A percentile compares a stretch with the other conserved stretches of the same genome.
Evolutionary conservation across 2,888 invertebrate genomes (phyloP).

Genomic region (Coelopa pilipes): DNA sequence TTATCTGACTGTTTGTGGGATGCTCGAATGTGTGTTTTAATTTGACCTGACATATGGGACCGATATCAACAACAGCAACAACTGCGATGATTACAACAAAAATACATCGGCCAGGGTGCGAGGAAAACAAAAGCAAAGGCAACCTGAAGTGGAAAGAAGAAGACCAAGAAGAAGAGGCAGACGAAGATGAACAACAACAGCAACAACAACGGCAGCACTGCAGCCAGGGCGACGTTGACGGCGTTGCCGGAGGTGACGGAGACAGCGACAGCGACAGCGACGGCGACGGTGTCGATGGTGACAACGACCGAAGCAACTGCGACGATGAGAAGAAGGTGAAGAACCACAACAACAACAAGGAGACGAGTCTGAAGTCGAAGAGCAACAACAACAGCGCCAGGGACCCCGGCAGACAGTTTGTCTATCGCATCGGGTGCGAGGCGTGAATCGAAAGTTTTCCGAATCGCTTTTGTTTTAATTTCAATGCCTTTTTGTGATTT

Average conservation of each 20-base stretch:
- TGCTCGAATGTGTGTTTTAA: slow-evolving; percentile 38
- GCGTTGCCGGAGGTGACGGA: background rate
- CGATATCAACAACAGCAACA: slow-evolving; percentile 10
- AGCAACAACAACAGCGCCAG: too few species aligned
- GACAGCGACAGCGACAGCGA: background rate
- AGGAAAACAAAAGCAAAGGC: too few species aligned
- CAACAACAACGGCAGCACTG: too few species aligned
- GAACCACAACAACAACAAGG: too few species aligned
- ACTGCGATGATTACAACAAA: background rate
- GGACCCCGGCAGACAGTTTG: slow-evolving; percentile 27
- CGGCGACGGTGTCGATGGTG: slow-evolving; percentile 10
- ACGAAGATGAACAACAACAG: background rate
- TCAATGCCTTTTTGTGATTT: too few species aligned
- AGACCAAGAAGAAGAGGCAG: background rate
- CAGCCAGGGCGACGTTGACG: background rate
- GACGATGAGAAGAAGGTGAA: too few species aligned
- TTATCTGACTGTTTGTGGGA: slow-evolving; percentile 34
- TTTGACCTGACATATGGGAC: slow-evolving; percentile 36
- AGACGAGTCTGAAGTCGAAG: too few species aligned
- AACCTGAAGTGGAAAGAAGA: too few species aligned
- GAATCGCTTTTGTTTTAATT: too few species aligned
- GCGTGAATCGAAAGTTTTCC: background rate
- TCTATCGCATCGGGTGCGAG: background rate
- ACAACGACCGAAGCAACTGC: slow-evolving; percentile 4
- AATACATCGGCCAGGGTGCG: too few species aligned